phyloP scores from a whole-genome alignment of 2,113 vertebrate genomes.

The Epinephelus lanceolatus region DNA sequence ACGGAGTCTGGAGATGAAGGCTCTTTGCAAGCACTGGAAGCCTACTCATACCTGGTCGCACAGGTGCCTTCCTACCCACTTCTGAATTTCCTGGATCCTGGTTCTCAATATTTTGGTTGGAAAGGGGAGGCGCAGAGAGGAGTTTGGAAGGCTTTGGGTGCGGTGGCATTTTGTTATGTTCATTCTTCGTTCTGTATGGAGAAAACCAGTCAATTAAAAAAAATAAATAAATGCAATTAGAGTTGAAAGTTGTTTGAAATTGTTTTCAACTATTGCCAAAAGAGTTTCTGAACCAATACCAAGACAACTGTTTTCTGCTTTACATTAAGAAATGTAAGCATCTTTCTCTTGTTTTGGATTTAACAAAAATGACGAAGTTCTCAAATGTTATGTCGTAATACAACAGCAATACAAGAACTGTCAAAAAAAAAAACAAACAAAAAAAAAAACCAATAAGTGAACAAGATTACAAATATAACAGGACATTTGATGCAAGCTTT shows the following conservation, averaged over 20 bases:
- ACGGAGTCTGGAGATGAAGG: slow-evolving; percentile 54
- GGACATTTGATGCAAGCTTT: not conserved
- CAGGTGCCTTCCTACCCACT: slow-evolving; percentile 33
- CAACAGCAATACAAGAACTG: too few species aligned
- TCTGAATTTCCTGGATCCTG: slow-evolving; percentile 65
- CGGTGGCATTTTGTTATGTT: slow-evolving; percentile 60
- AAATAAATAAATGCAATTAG: not conserved
- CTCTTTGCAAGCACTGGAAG: slow-evolving; percentile 83
- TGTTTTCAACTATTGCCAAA: not conserved
- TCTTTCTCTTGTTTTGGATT: not conserved
- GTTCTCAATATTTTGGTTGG: slow-evolving; percentile 74
- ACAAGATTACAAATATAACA: not conserved
- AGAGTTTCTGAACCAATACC: not conserved
- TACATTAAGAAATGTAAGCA: not conserved
- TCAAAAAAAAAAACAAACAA: not conserved
- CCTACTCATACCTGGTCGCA: slow-evolving; percentile 68
- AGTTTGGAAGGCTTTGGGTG: slow-evolving; percentile 53
- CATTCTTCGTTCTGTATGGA: slow-evolving; percentile 68
- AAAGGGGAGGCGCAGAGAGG: slow-evolving; percentile 11
- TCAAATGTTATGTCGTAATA: too few species aligned
- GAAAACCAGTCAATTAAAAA: slow-evolving; percentile 14
- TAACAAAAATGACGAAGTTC: too few species aligned
- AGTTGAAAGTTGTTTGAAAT: not conserved
- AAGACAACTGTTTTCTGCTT: not conserved
- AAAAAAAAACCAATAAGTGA: not conserved